These are phyloP conservation scores for Heteromormyrus szaboi DNA, from an alignment of 2,797 vertebrate genomes.

Conservation along the genomic window DNA sequence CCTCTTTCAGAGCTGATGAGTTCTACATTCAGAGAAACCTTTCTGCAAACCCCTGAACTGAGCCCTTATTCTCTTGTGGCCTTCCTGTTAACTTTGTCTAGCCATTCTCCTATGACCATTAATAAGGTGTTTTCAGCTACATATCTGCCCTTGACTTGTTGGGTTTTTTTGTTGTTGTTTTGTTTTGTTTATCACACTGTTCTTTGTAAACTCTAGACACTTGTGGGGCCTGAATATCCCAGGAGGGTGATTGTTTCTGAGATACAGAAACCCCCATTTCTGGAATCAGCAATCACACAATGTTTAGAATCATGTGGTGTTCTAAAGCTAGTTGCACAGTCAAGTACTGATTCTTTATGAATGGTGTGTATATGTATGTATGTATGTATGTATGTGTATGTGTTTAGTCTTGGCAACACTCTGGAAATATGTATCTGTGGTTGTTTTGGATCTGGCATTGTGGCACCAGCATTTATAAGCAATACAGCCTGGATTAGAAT, in stretches of 20 bases:
- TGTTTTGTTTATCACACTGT: background rate
- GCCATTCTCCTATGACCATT: background rate
- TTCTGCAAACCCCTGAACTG: background rate
- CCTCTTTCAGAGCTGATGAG: background rate
- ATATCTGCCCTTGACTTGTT: background rate
- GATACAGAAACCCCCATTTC: background rate
- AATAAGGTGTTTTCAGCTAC: background rate
- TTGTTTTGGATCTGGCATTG: background rate
- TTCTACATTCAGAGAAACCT: background rate
- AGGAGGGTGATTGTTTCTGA: background rate
- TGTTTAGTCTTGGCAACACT: background rate
- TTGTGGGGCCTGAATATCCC: background rate
- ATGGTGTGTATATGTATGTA: background rate
- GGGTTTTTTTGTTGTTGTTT: background rate
- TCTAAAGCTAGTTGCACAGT: background rate
- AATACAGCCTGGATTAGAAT: background rate
- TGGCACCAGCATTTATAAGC: background rate
- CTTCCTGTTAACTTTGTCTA: background rate
- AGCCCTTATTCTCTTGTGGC: background rate
- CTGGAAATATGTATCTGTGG: background rate
- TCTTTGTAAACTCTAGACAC: background rate
- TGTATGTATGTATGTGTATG: background rate
- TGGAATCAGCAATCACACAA: background rate
- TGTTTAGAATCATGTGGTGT: background rate
- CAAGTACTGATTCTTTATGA: background rate